Evolutionary conservation across 2,888 invertebrate species (phyloP).

Genomic region (Salticus scenicus): DNA sequence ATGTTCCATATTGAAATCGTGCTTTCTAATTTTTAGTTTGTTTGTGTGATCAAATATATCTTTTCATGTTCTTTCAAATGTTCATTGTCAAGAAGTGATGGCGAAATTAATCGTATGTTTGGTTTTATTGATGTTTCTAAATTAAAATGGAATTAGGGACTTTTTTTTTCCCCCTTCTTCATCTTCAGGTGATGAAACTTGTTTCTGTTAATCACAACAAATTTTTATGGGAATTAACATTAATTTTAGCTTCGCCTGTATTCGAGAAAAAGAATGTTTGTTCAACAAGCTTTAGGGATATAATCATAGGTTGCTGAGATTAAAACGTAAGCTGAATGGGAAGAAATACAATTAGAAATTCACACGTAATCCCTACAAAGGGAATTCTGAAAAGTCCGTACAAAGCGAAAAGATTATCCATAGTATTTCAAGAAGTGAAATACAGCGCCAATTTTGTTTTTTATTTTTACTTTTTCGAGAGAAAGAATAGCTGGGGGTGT

Average conservation of each 20-base stretch:
- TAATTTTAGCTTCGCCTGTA: not conserved
- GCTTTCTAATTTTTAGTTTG: not conserved
- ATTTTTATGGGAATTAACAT: conserved; percentile 17
- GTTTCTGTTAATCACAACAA: not conserved
- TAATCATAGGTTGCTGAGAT: not conserved
- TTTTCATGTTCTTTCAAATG: conserved; percentile 41
- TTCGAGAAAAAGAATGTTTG: conserved; percentile 6
- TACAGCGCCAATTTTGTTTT: too few relatives aligned
- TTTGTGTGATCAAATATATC: conserved; percentile 21
- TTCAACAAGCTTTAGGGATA: not conserved
- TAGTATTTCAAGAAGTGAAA: too few relatives aligned
- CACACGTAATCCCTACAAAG: not conserved
- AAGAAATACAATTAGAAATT: not conserved
- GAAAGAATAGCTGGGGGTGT: too few relatives aligned
- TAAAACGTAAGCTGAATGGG: not conserved
- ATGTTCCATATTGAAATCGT: conserved; percentile 30
- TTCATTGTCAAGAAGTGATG: not conserved
- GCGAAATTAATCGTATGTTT: conserved; percentile 25
- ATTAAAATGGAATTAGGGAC: conserved; percentile 26
- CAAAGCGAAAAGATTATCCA: too few relatives aligned
- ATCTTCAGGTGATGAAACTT: too few relatives aligned
- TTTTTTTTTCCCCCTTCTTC: not conserved
- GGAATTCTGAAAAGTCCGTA: not conserved
- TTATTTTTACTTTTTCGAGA: too few relatives aligned
- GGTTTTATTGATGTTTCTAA: conserved; percentile 10